phyloP scores from a whole-genome alignment of 2,797 vertebrate species.

The Eurystomus glaucurus region DNA sequence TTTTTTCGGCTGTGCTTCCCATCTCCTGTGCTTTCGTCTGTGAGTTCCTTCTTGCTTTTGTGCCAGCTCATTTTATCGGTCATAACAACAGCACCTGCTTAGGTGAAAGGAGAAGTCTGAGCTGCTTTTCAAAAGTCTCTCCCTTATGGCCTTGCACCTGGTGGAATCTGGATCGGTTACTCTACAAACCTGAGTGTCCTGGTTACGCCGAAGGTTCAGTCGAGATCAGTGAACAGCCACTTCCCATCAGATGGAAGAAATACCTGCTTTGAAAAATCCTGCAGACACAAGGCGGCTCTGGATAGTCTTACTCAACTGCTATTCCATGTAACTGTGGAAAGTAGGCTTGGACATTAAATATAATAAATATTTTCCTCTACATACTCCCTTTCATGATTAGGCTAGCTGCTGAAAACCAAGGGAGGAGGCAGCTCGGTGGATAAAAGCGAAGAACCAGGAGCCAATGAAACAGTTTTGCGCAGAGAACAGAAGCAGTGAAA shows the following conservation, averaged over 20 bases:
- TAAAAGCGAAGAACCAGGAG: background rate
- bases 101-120: background rate
- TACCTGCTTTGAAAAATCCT: background rate
- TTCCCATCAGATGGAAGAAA: constrained; percentile 6
- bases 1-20: constrained; percentile 53
- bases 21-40: background rate
- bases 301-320: background rate
- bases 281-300: background rate
- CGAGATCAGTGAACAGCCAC: fast-evolving
- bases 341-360: background rate
- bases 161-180: background rate
- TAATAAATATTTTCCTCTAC: background rate
- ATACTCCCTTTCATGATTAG: background rate
- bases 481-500: constrained; percentile 31
- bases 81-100: background rate
- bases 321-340: background rate
- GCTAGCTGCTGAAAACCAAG: background rate
- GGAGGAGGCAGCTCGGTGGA: background rate
- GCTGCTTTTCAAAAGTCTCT: background rate
- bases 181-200: background rate
- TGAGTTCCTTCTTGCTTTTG: constrained; percentile 49
- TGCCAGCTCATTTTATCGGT: constrained; percentile 64
- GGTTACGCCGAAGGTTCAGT: background rate
- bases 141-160: background rate
- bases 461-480: background rate